These are phyloP conservation scores for Apis laboriosa DNA, from an alignment of 1,140 invertebrate species.

Conservation along the genomic window DNA sequence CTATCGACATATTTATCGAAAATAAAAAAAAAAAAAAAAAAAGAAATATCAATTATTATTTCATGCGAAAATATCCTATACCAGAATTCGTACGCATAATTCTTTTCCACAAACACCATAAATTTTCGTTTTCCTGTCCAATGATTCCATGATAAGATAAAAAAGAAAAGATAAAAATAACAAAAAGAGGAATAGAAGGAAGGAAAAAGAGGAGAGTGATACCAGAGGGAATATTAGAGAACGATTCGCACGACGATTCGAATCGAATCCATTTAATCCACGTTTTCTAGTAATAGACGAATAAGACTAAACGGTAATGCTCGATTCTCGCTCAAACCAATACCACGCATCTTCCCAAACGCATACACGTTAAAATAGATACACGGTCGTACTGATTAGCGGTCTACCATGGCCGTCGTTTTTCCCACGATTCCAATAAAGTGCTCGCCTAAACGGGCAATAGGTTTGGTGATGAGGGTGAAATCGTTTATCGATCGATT, in stretches of 20 bases:
- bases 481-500: conserved; percentile 54
- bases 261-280: neutral
- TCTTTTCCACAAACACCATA: neutral
- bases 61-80: neutral
- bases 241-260: neutral
- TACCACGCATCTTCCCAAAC: neutral
- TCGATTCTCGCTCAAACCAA: neutral
- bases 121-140: neutral
- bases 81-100: neutral
- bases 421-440: conserved; percentile 52
- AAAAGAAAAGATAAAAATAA: neutral
- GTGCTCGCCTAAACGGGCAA: conserved; percentile 31
- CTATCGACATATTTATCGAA: neutral
- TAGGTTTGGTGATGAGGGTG: conserved; percentile 21
- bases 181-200: neutral
- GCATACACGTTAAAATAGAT: neutral
- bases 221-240: neutral
- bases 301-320: neutral
- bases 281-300: conserved; percentile 5
- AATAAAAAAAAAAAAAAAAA: neutral
- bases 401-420: conserved; percentile 12
- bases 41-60: neutral
- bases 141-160: too few relatives aligned
- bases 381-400: conserved; percentile 12
- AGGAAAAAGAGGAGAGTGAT: neutral